phyloP scores from a whole-genome alignment of 2,888 invertebrate species.

The Molanna angustata region DNA sequence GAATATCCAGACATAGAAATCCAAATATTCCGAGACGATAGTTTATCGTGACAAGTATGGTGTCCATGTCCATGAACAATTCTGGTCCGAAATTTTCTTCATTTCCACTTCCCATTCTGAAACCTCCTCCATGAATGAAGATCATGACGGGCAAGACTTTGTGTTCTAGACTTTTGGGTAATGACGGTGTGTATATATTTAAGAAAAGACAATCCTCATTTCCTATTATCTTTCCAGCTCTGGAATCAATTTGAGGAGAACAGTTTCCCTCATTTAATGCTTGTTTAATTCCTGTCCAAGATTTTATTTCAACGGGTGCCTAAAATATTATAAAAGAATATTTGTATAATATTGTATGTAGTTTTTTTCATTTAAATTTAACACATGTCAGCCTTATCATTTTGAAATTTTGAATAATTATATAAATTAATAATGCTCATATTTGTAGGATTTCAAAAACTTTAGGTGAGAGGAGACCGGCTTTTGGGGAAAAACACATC shows the following conservation, averaged over 20 bases:
- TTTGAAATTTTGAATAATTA: no score
- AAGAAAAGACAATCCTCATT: slow-evolving; percentile 34
- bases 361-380: no score
- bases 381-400: no score
- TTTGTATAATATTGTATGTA: no score
- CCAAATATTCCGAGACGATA: slow-evolving; percentile 36
- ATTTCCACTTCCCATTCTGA: slow-evolving; percentile 32
- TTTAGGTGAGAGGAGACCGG: no score
- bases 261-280: slow-evolving; percentile 41
- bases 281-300: slow-evolving; percentile 41
- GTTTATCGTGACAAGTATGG: slow-evolving; percentile 37
- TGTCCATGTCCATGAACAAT: slow-evolving; percentile 30
- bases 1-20: slow-evolving; percentile 29
- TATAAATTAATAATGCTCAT: no score
- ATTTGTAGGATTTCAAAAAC: no score
- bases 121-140: slow-evolving; percentile 37
- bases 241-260: slow-evolving; percentile 10
- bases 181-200: slow-evolving; percentile 33
- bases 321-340: slow-evolving; percentile 17
- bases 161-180: slow-evolving; percentile 3
- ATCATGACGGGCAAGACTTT: slow-evolving; percentile 20
- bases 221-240: slow-evolving; percentile 15
- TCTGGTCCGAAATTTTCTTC: slow-evolving; percentile 34
- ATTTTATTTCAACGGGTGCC: slow-evolving; percentile 36
- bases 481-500: no score